Base-by-base conservation (phyloP, 2,888 invertebrate genomes). In the Zaprionus bogoriensis region DNA sequence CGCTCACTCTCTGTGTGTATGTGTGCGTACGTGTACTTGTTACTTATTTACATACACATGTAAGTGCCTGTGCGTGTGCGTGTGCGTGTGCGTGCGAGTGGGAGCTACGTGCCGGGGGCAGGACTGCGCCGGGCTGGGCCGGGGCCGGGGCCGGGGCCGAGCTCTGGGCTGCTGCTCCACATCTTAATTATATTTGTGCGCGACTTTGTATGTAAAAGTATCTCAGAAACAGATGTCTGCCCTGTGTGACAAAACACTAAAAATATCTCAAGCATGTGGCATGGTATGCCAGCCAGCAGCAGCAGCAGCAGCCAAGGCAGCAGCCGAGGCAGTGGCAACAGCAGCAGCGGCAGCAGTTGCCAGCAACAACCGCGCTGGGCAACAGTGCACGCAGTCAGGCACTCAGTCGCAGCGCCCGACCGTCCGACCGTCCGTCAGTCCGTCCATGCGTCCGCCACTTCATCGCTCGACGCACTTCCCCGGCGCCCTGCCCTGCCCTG, bases 221-320 rank as follows among this genome's bases (percentile, higher is more conserved):
- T 71, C 71, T 74, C 68, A 75, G 65, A 65, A 75, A 72, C 75
- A 74, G 74, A 74, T 74, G 71, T 74, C 74, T 72, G 74, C 71
- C 71, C 59, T 72, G 65, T 75, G 76, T 72, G 75, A 75, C 75
- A 75, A 72, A 75, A 75, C 72, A 75, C 75, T 75, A 72, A 75
- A 75, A 75, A 75, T 75, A 75, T 75, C 66, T 75, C 63, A 75
- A 75, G 76, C 75, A 75, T 75, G 75, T 75, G 75, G 76, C 72
- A 73, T 73, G 72, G 67, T 65, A 75, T 72, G 74, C 74, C 58
- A 30, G 74, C 66, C 66, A 74, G 55, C 64, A 73, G 61, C 74
- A 74, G 32, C 55, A 59, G 55, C 23, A 58, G 23, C 23, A 42
- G 46, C 20, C 20, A 6, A 30, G 32, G 41, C 42, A 50, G 53